Evolutionary conservation across 2,113 vertebrate species (phyloP), one percentile per base, ranked within the genome.

Genomic region (Kobus ellipsiprymnus): DNA sequence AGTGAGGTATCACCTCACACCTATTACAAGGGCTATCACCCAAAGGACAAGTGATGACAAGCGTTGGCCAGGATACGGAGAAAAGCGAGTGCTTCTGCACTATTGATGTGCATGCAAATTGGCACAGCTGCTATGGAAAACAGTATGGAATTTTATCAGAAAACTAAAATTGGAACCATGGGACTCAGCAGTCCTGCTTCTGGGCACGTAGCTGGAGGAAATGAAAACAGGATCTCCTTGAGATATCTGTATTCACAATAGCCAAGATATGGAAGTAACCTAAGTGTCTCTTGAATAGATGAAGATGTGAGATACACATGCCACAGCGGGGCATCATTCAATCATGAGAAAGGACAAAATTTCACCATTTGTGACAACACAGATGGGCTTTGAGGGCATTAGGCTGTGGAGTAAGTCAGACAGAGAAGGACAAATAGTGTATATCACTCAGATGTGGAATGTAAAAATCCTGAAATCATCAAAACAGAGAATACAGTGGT

Each of bases 61-160:
- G 77, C 6, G 16, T 3, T 30, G 29, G 46, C 46, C 46, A 30
- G 15, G 29, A 33, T 50, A 19, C 3, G 2, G 29, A 50, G 29
- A 50, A 6, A 80, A 50, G 77, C 5, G 2, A 33, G 15, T 0
- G 0, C 16, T 30, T 33, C 46, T 33, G 77, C 8, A 9, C 29
- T 19, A 6, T 19, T 1, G 2, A 15, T 30, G 4, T 16, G 16
- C 16, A 0, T 12, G 29, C 17, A 17, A 17, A 17, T 2, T 3
- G 15, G 77, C 15, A 6, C 46, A 11, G 15, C 77, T 17, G 15
- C 46, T 30, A 3, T 17, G 46, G 15, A 10, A 30, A 50, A 30
- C 15, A 30, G 77, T 80, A 6, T 30, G 77, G 27, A 19, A 2
- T 1, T 30, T 50, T 46, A 15, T 80, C 27, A 50, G 27, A 80